Base-by-base conservation (phyloP, 2,113 vertebrate species). In the Halichoeres trimaculatus region DNA sequence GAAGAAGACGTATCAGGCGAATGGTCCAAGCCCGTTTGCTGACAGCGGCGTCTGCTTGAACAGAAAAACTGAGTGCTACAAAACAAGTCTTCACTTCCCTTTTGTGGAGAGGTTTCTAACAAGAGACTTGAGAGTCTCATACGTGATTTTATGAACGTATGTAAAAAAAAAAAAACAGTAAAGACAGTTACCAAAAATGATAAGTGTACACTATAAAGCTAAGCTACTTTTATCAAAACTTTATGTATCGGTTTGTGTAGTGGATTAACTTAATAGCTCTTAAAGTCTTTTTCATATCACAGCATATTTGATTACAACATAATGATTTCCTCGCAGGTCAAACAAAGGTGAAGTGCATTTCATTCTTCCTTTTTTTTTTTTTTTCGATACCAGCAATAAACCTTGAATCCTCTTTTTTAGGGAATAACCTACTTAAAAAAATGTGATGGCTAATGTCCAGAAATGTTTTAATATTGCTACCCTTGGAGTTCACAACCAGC, bases 21-120 rank as follows among this genome's bases (percentile, higher is more conserved):
- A 90, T 89, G 69, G 22, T 88, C 67, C 48, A 51, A 81, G 60
- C 63, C 51, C 40, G 64, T 74, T 54, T 91, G 86, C 80, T 60
- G 74, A 83, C 84, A 58, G 45, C 67, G 70, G 51, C 62, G 81
- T 81, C 81, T 82, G 65, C 47, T 41, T 57, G 26, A 75, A 80
- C 70, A 80, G 55, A 70, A 63, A 70, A 83, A 76, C 52, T 62
- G 68, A 82, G 59, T 82, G 72, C 70, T 81, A 77, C 23, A 54
- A 30, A 83, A 74, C 80, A 73, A 84, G 74, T 78, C 43, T 57
- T 73, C 63, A 91, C 89, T 93, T 94, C 92, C 90, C 61, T 78
- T 88, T 86, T 4, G 6, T 30, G 30, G 30, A 30, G 45, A 45
- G 24, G 3, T 48, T n/a, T 16, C 13, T 35, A 51, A 59, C 2